Evolutionary conservation across 2,797 vertebrate species (phyloP).

Genomic region (Orientallactaga sibirica): DNA sequence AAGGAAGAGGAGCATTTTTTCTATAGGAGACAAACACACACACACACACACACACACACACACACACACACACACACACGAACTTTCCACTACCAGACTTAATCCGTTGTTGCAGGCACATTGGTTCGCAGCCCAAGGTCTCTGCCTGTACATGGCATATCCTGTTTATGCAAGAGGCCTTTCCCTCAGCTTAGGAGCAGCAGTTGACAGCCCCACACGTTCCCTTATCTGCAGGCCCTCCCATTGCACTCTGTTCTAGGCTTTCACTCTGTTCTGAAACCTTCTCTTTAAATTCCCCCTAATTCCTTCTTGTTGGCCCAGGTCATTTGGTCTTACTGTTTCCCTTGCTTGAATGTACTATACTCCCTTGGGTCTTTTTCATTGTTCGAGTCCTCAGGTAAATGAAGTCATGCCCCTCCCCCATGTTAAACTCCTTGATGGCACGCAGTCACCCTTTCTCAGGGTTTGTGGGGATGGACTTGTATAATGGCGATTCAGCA

Average conservation of each 20-base stretch:
- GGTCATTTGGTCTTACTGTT: conserved; percentile 5
- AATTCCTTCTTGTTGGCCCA: background rate
- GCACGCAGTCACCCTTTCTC: background rate
- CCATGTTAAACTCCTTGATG: background rate
- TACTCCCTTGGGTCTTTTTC: background rate
- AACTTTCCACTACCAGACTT: background rate
- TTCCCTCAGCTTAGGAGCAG: background rate
- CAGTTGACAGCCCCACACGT: background rate
- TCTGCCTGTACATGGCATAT: background rate
- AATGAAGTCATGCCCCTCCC: background rate
- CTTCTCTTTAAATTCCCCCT: background rate
- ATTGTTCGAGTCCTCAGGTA: background rate
- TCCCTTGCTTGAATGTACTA: background rate
- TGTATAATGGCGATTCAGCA: background rate
- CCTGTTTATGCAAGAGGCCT: background rate
- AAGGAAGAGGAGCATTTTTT: conserved; percentile 19
- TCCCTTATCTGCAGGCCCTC: background rate
- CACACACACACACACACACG: no score
- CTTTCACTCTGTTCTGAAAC: background rate
- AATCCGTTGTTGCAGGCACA: background rate
- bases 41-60: background rate
- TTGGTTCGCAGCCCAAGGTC: background rate
- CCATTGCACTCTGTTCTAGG: background rate
- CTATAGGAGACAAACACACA: background rate
- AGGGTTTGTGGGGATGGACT: background rate